A percentile compares a stretch with the other conserved stretches of the same genome.
phyloP scores from a whole-genome alignment of 2,888 invertebrate genomes.

The Autographa gamma region DNA sequence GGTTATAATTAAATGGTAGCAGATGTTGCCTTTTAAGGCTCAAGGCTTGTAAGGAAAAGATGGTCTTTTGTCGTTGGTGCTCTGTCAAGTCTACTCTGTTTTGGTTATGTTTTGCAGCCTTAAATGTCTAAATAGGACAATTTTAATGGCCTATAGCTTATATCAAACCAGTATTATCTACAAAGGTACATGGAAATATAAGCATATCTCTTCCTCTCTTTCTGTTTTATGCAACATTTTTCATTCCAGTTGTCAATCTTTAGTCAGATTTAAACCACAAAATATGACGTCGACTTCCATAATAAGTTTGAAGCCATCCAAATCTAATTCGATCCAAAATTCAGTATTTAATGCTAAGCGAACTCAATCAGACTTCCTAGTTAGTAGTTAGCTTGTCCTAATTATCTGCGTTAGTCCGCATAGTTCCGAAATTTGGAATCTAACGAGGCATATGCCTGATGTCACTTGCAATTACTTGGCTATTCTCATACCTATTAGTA shows the following conservation, averaged over 20 bases:
- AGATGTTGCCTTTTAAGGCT: neutral
- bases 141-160: neutral
- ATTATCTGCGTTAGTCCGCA: neutral
- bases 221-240: neutral
- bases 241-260: no score
- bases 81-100: neutral
- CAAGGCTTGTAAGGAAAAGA: neutral
- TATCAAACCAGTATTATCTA: neutral
- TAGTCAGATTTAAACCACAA: neutral
- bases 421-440: conserved; percentile 1
- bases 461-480: neutral
- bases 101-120: neutral
- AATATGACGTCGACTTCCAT: no score
- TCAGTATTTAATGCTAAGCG: neutral
- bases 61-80: neutral
- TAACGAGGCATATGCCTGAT: neutral
- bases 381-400: neutral
- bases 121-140: no score
- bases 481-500: neutral
- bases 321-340: neutral
- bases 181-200: no score
- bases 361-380: conserved; percentile 6
- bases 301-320: neutral
- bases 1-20: conserved; percentile 1
- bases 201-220: no score